phyloP scores from a whole-genome alignment of 2,797 vertebrate genomes.

The Salarias fasciatus region DNA sequence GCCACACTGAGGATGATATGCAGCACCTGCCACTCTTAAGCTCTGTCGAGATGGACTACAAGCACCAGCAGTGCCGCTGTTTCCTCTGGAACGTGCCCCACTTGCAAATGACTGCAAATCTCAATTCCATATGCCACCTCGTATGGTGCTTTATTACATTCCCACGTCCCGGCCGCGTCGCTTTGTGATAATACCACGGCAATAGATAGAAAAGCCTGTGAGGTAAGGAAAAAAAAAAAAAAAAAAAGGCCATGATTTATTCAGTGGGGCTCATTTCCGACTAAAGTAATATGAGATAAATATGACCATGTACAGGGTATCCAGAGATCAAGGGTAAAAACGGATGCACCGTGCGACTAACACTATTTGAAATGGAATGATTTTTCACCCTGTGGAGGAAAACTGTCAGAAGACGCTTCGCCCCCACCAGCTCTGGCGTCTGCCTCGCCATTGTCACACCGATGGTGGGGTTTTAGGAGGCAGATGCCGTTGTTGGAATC shows the following conservation, averaged over 20 bases:
- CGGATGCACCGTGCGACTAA: slow-evolving; percentile 70
- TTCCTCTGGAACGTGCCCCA: slow-evolving; percentile 74
- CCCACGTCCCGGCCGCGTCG: slow-evolving; percentile 60
- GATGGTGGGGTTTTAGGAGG: slow-evolving; percentile 46
- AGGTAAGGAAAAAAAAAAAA: slow-evolving; percentile 68
- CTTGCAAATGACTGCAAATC: slow-evolving; percentile 80
- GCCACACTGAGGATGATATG: slow-evolving; percentile 66
- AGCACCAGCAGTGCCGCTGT: slow-evolving; percentile 51
- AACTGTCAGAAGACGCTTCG: slow-evolving; percentile 51
- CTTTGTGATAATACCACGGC: slow-evolving; percentile 80
- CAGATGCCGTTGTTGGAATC: slow-evolving; percentile 67
- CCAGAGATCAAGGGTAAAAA: slow-evolving; percentile 81
- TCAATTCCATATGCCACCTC: slow-evolving; percentile 77
- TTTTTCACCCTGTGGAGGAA: slow-evolving; percentile 72
- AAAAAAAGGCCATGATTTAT: slow-evolving; percentile 78
- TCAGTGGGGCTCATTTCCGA: slow-evolving; percentile 83
- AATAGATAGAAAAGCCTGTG: slow-evolving; percentile 79
- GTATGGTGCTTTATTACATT: slow-evolving; percentile 78
- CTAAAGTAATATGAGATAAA: slow-evolving; percentile 84
- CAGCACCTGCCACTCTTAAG: slow-evolving; percentile 78
- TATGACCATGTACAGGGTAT: slow-evolving; percentile 76
- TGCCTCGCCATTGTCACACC: slow-evolving; percentile 55
- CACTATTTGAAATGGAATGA: slow-evolving; percentile 77
- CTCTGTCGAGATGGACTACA: slow-evolving; percentile 71
- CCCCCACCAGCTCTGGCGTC: slow-evolving; percentile 38